These are phyloP conservation scores for Morbakka virulenta DNA, from an alignment of 30 jellyfish, hydroid and myxozoan genomes.

Conservation along the genomic window DNA sequence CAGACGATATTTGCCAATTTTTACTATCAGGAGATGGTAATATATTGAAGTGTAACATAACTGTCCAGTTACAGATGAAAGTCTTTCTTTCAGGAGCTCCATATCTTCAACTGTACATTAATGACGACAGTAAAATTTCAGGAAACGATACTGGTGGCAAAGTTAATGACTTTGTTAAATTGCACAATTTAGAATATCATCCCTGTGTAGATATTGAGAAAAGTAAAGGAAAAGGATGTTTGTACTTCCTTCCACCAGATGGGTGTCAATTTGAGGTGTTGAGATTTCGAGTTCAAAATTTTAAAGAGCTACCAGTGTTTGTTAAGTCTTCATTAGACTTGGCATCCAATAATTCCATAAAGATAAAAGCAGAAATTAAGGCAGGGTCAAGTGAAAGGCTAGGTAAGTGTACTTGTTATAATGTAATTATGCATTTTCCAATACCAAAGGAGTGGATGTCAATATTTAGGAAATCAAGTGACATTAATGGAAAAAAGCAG, in stretches of 20 bases:
- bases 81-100: constrained; percentile 79
- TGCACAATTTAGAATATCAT: constrained; percentile 59
- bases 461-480: constrained; percentile 51
- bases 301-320: constrained; percentile 34
- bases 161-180: constrained; percentile 50
- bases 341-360: constrained; percentile 54
- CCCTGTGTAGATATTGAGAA: constrained; percentile 70
- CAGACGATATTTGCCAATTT: constrained; percentile 83
- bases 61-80: constrained; percentile 65
- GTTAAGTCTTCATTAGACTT: constrained; percentile 63
- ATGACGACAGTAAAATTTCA: constrained; percentile 46
- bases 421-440: constrained; percentile 62
- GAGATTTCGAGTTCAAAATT: constrained; percentile 60
- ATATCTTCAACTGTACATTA: constrained; percentile 36
- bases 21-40: constrained; percentile 83
- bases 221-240: constrained; percentile 58
- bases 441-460: constrained; percentile 81
- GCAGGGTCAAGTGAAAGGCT: constrained; percentile 59
- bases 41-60: constrained; percentile 57
- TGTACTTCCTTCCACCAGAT: constrained; percentile 86
- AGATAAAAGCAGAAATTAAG: constrained; percentile 68
- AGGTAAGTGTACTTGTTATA: constrained; percentile 31
- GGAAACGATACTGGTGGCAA: constrained; percentile 23
- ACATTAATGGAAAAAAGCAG: constrained; percentile 47
- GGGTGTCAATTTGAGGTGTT: constrained; percentile 86